phyloP scores from a whole-genome alignment of 2,888 invertebrate species.

The Quadriops clusia region DNA sequence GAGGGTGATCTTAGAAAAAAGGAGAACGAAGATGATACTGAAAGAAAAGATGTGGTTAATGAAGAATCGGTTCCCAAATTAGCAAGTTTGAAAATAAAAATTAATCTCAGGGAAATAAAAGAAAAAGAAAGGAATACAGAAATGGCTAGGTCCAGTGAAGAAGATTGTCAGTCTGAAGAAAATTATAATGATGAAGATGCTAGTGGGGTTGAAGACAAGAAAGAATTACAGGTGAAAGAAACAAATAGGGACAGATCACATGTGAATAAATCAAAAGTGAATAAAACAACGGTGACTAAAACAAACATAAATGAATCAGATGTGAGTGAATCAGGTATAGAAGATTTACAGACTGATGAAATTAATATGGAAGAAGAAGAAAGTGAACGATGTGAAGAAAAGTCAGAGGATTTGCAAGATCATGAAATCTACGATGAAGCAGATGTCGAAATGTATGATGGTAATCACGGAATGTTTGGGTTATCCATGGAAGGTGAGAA shows the following conservation, averaged over 20 bases:
- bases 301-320: too few relatives aligned
- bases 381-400: slow-evolving; percentile 9
- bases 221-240: background rate
- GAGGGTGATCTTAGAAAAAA: too few relatives aligned
- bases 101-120: too few relatives aligned
- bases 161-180: too few relatives aligned
- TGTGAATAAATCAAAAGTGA: slow-evolving; percentile 1
- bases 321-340: too few relatives aligned
- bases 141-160: too few relatives aligned
- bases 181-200: slow-evolving; percentile 1
- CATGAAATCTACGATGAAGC: background rate
- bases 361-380: slow-evolving; percentile 8
- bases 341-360: too few relatives aligned
- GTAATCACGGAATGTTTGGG: background rate
- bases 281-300: background rate
- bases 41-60: too few relatives aligned
- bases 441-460: background rate
- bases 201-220: background rate
- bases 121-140: too few relatives aligned
- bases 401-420: slow-evolving; percentile 1
- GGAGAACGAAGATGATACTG: too few relatives aligned
- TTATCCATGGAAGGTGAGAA: slow-evolving; percentile 1
- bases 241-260: background rate
- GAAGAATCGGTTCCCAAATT: too few relatives aligned
- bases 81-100: too few relatives aligned